Evolutionary conservation across 1,140 invertebrate species (phyloP).

Genomic region (Popillia japonica): DNA sequence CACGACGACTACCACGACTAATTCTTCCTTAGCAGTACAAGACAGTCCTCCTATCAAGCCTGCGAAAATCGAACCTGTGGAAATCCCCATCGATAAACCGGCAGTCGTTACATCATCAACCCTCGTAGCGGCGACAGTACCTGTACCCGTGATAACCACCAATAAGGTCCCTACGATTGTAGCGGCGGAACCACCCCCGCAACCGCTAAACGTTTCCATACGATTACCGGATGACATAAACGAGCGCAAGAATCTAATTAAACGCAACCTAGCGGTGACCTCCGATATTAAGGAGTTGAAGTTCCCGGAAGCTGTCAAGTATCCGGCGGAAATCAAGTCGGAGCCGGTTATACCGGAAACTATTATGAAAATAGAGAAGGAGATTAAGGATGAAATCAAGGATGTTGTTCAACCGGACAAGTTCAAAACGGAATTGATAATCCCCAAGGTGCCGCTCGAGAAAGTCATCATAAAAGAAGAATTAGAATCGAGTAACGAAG

Average conservation of each 20-base stretch:
- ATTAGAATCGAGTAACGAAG: constrained; percentile 60
- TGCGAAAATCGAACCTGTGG: constrained; percentile 37
- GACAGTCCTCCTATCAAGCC: neutral
- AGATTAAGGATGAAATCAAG: constrained; percentile 44
- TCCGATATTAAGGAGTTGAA: constrained; percentile 49
- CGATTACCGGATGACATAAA: constrained; percentile 58
- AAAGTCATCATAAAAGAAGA: constrained; percentile 68
- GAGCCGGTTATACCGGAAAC: constrained; percentile 56
- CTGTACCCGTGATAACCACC: constrained; percentile 52
- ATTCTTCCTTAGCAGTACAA: neutral
- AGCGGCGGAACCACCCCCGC: constrained; percentile 32
- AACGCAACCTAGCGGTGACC: constrained; percentile 52
- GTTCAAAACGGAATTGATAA: constrained; percentile 67
- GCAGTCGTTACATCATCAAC: constrained; percentile 51
- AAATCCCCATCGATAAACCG: constrained; percentile 41
- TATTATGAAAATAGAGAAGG: constrained; percentile 42
- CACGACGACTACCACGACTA: constrained; percentile 11
- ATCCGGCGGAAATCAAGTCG: constrained; percentile 44
- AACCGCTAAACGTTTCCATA: constrained; percentile 58
- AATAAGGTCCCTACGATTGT: constrained; percentile 44
- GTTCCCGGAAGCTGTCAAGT: constrained; percentile 47
- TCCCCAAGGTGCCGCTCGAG: constrained; percentile 66
- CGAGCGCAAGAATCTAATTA: constrained; percentile 58
- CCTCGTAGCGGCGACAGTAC: constrained; percentile 45
- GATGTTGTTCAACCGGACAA: constrained; percentile 46